A percentile compares a stretch with the other conserved stretches of the same genome.
phyloP scores from a whole-genome alignment of 1,140 invertebrate genomes.

The Drosophila setifemur region DNA sequence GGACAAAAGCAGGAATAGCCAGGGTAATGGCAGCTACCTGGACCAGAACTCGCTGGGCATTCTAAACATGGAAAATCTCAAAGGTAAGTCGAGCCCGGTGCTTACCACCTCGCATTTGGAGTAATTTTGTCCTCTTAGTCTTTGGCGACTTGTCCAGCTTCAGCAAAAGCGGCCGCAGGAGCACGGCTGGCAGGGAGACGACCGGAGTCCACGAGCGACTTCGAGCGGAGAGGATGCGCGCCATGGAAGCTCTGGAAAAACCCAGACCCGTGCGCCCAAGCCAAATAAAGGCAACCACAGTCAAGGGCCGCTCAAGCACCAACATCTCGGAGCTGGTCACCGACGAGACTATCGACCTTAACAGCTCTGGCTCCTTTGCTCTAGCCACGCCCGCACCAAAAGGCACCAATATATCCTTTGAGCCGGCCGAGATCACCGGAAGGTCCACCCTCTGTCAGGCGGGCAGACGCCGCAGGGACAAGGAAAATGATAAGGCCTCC shows the following conservation, averaged over 20 bases:
- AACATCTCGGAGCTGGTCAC: slow-evolving; percentile 73
- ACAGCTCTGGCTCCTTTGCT: slow-evolving; percentile 48
- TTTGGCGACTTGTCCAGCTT: slow-evolving; percentile 67
- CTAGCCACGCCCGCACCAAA: slow-evolving; percentile 28
- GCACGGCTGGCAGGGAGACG: slow-evolving; percentile 17
- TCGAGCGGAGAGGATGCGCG: slow-evolving; percentile 56
- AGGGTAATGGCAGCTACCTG: slow-evolving; percentile 15
- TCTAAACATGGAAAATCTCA: slow-evolving; percentile 72
- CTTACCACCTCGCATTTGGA: not conserved
- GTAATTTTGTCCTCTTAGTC: slow-evolving; percentile 33
- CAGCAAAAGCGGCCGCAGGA: slow-evolving; percentile 26
- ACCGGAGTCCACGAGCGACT: slow-evolving; percentile 59
- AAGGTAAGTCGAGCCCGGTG: slow-evolving; percentile 30
- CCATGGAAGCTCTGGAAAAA: slow-evolving; percentile 51
- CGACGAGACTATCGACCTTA: slow-evolving; percentile 72
- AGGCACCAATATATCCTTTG: slow-evolving; percentile 62
- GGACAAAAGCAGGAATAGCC: slow-evolving; percentile 42
- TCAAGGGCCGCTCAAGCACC: slow-evolving; percentile 23
- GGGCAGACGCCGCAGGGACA: slow-evolving; percentile 2
- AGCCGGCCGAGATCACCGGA: slow-evolving; percentile 74
- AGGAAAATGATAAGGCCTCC: not conserved
- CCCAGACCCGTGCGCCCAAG: slow-evolving; percentile 18
- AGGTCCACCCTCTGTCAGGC: slow-evolving; percentile 60
- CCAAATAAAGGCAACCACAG: not conserved
- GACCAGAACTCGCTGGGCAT: slow-evolving; percentile 72